A percentile compares a stretch with the other conserved stretches of the same genome.
Evolutionary conservation across 1,140 invertebrate genomes (phyloP).

Genomic region (Archivesica marissinica): DNA sequence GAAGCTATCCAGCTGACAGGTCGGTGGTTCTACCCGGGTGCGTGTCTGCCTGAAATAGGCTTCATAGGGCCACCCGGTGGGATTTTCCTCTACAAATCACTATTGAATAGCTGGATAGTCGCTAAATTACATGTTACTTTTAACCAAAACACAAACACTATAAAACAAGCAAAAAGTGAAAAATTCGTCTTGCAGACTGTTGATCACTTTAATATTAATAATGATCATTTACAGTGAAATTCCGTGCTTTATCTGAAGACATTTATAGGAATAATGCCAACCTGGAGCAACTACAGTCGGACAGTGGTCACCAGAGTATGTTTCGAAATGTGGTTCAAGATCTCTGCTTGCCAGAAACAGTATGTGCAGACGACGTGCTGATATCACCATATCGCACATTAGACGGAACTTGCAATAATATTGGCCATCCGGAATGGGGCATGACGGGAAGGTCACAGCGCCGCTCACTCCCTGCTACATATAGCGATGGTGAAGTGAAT

Average conservation of each 20-base stretch:
- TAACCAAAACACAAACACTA: neutral
- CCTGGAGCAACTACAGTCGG: neutral
- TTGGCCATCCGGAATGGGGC: conserved; percentile 28
- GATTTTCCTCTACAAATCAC: neutral
- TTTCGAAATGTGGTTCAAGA: neutral
- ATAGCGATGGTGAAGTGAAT: conserved; percentile 49
- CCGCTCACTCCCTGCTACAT: neutral
- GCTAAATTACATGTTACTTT: neutral
- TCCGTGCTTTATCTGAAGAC: neutral
- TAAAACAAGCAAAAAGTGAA: neutral
- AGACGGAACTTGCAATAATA: conserved; percentile 50
- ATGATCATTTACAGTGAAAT: neutral
- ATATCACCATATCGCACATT: conserved; percentile 33
- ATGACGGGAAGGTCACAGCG: conserved; percentile 16
- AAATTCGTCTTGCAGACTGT: neutral
- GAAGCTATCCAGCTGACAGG: too few relatives aligned
- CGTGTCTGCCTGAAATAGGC: too few relatives aligned
- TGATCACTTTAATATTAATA: neutral
- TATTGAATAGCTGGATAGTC: neutral
- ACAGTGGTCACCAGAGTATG: neutral
- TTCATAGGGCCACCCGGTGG: neutral
- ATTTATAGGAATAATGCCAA: conserved; percentile 2
- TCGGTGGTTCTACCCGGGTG: too few relatives aligned
- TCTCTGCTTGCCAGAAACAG: neutral
- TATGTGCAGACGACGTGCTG: neutral